phyloP scores from a whole-genome alignment of 2,888 invertebrate species.

The Heliconius ethilla region DNA sequence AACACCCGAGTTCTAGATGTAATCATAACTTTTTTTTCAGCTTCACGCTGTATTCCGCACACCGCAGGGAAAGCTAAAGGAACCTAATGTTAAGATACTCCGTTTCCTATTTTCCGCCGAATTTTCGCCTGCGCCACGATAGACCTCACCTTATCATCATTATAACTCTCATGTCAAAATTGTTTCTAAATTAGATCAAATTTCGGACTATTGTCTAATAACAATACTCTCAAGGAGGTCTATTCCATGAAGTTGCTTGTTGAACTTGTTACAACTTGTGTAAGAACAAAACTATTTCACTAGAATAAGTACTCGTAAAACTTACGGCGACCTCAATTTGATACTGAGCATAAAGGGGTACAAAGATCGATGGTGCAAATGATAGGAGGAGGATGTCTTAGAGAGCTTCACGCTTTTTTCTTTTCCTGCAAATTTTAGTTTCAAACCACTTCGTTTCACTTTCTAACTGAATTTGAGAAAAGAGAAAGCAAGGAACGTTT shows the following conservation, averaged over 20 bases:
- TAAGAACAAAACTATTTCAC: slow-evolving; percentile 20
- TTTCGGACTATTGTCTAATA: not conserved
- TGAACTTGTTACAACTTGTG: not conserved
- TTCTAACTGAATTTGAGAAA: too few relatives aligned
- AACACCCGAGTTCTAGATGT: too few relatives aligned
- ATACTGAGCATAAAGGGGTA: not conserved
- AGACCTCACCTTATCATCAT: too few relatives aligned
- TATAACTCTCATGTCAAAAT: not conserved
- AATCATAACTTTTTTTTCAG: not conserved
- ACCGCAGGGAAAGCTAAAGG: too few relatives aligned
- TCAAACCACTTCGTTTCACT: too few relatives aligned
- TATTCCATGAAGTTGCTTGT: not conserved
- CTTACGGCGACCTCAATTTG: slow-evolving; percentile 8
- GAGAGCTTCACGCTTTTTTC: not conserved
- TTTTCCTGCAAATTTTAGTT: not conserved
- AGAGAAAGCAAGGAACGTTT: too few relatives aligned
- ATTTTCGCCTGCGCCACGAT: too few relatives aligned
- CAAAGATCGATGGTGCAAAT: slow-evolving; percentile 13
- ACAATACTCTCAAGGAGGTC: not conserved
- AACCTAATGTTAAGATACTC: too few relatives aligned
- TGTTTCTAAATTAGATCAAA: not conserved
- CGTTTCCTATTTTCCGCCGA: too few relatives aligned
- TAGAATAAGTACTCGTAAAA: slow-evolving; percentile 13
- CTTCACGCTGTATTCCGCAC: too few relatives aligned
- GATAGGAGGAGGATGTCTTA: not conserved